phyloP scores from a whole-genome alignment of 1,140 invertebrate species.

The Drosophila cardini region DNA sequence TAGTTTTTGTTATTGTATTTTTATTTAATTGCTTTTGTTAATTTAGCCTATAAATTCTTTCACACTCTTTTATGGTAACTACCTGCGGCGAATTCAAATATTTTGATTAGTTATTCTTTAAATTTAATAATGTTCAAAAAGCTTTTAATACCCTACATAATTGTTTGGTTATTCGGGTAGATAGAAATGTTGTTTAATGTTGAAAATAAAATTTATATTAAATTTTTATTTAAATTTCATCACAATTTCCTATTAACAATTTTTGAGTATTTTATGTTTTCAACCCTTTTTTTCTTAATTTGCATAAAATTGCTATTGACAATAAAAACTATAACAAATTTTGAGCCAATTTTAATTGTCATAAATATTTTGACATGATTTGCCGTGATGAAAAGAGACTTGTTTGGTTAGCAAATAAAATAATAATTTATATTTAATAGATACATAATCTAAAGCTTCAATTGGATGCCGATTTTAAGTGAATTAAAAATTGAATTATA shows the following conservation, averaged over 20 bases:
- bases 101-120: conserved; percentile 7
- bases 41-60: conserved; percentile 7
- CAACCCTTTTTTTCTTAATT: too few species aligned
- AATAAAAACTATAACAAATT: too few species aligned
- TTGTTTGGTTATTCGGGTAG: too few species aligned
- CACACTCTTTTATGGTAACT: conserved; percentile 15
- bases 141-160: conserved; percentile 2
- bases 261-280: too few species aligned
- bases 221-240: too few species aligned
- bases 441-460: conserved; percentile 7
- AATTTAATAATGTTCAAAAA: not conserved
- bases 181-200: not conserved
- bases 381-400: not conserved
- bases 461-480: conserved; percentile 14
- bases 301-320: too few species aligned
- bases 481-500: conserved; percentile 23
- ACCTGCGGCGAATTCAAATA: not conserved
- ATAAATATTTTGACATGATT: not conserved
- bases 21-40: not conserved
- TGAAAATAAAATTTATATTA: too few species aligned
- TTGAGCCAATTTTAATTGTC: too few species aligned
- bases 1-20: not conserved
- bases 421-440: conserved; percentile 20
- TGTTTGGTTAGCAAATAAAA: not conserved
- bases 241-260: too few species aligned